These are phyloP conservation scores for Apoda limacodes DNA, from an alignment of 2,888 invertebrate species.

Conservation along the genomic window DNA sequence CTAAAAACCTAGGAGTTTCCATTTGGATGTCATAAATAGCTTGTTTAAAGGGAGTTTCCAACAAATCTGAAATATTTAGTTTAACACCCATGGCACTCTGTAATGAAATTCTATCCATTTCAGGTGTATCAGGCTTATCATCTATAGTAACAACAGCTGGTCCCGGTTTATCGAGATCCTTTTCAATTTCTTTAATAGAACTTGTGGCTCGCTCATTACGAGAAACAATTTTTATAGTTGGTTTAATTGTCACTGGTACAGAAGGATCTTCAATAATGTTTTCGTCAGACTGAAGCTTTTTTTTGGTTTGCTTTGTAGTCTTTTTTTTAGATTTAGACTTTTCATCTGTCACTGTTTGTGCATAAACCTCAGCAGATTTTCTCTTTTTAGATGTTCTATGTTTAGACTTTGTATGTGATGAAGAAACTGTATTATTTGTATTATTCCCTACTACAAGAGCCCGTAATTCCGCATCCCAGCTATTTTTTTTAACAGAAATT, in stretches of 20 bases:
- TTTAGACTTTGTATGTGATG: background rate
- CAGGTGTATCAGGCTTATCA: constrained; percentile 47
- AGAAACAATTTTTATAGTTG: constrained; percentile 40
- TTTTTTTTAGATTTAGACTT: constrained; percentile 23
- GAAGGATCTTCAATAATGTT: constrained; percentile 18
- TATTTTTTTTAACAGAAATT: constrained; percentile 24
- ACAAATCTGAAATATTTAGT: constrained; percentile 55
- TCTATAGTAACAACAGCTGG: constrained; percentile 18
- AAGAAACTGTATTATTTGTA: constrained; percentile 7
- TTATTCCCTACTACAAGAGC: constrained; percentile 28
- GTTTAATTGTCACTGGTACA: constrained; percentile 28
- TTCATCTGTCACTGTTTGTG: constrained; percentile 17
- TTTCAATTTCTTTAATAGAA: constrained; percentile 17
- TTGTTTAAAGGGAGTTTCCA: constrained; percentile 72
- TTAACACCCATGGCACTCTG: constrained; percentile 55
- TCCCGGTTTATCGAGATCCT: constrained; percentile 13
- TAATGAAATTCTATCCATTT: constrained; percentile 45
- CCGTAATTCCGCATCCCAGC: constrained; percentile 53
- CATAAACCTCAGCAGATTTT: constrained; percentile 5
- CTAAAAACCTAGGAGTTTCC: constrained; percentile 68
- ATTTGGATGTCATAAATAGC: constrained; percentile 55
- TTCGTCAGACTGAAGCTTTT: constrained; percentile 14
- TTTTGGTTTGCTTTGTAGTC: constrained; percentile 25
- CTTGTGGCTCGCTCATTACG: constrained; percentile 18
- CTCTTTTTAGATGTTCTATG: background rate